Conservation (phyloP, 1,140 invertebrate genomes). For the Macrocentrus cingulum region DNA sequence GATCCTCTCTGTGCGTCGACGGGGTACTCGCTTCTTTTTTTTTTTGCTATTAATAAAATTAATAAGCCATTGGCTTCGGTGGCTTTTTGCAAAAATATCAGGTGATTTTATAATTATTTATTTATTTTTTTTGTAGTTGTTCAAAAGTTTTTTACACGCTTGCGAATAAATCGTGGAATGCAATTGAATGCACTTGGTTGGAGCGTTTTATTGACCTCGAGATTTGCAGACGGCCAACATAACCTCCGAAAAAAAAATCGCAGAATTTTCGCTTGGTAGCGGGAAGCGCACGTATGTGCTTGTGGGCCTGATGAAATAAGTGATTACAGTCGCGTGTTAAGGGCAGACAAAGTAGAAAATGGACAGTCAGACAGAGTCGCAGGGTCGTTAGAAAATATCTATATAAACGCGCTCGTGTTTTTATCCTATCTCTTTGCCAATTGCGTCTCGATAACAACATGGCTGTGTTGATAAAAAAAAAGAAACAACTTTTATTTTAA, state of each 20-base stretch:
- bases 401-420: neutral
- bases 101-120: neutral
- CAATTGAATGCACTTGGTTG: conserved; percentile 8
- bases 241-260: conserved; percentile 6
- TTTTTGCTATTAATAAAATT: conserved; percentile 14
- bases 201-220: neutral
- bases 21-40: conserved; percentile 9
- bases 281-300: neutral
- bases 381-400: neutral
- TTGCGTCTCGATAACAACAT: conserved; percentile 5
- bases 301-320: neutral
- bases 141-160: neutral
- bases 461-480: neutral
- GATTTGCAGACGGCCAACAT: conserved; percentile 1
- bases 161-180: neutral
- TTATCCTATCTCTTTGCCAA: conserved; percentile 1
- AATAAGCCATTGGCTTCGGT: neutral
- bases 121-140: neutral
- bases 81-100: neutral
- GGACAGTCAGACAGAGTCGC: neutral
- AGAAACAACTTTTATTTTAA: neutral
- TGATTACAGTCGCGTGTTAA: neutral
- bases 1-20: conserved; percentile 15
- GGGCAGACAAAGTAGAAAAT: neutral
- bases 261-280: neutral